Evolutionary conservation across 2,797 vertebrate species (phyloP), one percentile per base, ranked within the genome.

Genomic region (Sebastes glaucus): DNA sequence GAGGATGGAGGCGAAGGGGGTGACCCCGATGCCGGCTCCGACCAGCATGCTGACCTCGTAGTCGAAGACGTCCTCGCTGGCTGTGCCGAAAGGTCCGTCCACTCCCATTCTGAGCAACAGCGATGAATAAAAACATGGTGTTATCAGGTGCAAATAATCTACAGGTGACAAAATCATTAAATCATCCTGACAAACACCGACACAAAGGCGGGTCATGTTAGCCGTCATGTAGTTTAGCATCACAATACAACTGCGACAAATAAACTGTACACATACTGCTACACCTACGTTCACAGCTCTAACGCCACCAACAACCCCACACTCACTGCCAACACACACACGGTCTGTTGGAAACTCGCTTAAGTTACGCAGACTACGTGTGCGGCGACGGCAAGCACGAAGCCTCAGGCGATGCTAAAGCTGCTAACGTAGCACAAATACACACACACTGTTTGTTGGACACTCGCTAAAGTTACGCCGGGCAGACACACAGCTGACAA

Each of bases 21-120:
- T 99, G 82, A 99, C 95, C 0, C 97, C 97, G 0, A 98, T 99
- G 67, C 98, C 97, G 0, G 97, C 97, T 1, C 98, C 97, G 3
- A 99, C 95, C 89, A 99, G 87, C 95, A 99, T 97, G 95, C 96
- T 96, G 90, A 98, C 97, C 89, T 99, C 96, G 0, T 98, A 99
- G 90, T 96, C 94, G 79, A 99, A 99, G 42, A 98, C 97, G 0
- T 98, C 97, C 85, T 99, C 97, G 0, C 97, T 99, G 88, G 96
- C 98, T 0, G 97, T 99, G 77, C 97, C 98, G 5, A 98, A 99
- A 11, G 97, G 98, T 16, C 97, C 97, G 0, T 98, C 97, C 80
- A 99, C 97, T 3, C 95, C 89, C 14, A 98, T 95, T 87, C 97
- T 98, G 89, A 82, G 49, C 46, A 81, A 18, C 56, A 23, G 56